A percentile compares a stretch with the other conserved stretches of the same genome.
Evolutionary conservation across 2,888 invertebrate genomes (phyloP).

Genomic region (Lithophane semibrunnea): DNA sequence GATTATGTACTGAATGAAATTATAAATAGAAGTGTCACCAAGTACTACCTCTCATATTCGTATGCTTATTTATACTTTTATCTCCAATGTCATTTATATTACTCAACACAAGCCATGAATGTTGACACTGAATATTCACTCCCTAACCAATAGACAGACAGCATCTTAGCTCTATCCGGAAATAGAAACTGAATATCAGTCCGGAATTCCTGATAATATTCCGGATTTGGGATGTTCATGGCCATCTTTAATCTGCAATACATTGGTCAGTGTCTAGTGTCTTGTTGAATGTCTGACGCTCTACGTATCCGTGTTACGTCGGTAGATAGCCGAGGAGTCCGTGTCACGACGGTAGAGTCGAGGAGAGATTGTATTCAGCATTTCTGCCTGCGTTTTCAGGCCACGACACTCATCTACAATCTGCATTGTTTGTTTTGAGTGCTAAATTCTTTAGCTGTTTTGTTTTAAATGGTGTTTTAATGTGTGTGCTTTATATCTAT

Average conservation of each 20-base stretch:
- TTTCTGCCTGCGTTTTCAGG: slow-evolving; percentile 50
- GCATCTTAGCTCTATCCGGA: neutral
- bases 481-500: neutral
- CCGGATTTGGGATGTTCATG: slow-evolving; percentile 16
- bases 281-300: slow-evolving; percentile 25
- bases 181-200: slow-evolving; percentile 10
- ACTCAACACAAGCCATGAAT: neutral
- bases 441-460: slow-evolving; percentile 29
- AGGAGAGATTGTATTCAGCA: slow-evolving; percentile 27
- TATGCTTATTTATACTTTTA: neutral
- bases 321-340: slow-evolving; percentile 15
- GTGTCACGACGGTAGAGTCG: slow-evolving; percentile 24
- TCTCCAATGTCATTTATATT: neutral
- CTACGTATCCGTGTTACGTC: slow-evolving; percentile 33
- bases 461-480: slow-evolving; percentile 13
- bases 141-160: slow-evolving; percentile 1
- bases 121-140: slow-evolving; percentile 4
- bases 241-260: slow-evolving; percentile 25
- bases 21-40: neutral
- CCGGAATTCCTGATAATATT: slow-evolving; percentile 32
- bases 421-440: slow-evolving; percentile 48
- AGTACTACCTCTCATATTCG: neutral
- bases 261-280: slow-evolving; percentile 36
- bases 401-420: slow-evolving; percentile 43
- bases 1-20: neutral